Conservation (phyloP, 2,113 vertebrate genomes). For the Telmatochromis bifrenatus region DNA sequence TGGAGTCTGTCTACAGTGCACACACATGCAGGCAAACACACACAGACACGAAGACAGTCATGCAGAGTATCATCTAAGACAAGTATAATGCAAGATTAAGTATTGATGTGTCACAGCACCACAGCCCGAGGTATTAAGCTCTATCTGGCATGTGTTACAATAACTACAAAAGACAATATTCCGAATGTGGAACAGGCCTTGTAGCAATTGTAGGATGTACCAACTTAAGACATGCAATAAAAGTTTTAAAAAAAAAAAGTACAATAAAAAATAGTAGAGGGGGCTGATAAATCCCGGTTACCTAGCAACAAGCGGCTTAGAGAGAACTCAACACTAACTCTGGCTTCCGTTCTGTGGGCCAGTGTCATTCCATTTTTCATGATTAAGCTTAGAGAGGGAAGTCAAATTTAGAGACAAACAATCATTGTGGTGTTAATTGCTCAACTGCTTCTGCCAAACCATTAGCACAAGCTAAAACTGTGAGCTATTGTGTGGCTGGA, state of each 20-base stretch:
- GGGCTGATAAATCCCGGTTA: conserved; percentile 51
- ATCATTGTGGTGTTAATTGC: conserved; percentile 29
- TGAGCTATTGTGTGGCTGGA: conserved; percentile 3
- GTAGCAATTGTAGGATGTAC: neutral
- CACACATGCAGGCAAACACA: neutral
- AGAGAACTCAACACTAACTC: conserved; percentile 40
- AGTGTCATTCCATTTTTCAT: conserved; percentile 54
- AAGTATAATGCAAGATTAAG: conserved; percentile 45
- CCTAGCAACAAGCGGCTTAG: conserved; percentile 64
- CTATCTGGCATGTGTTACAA: conserved; percentile 42
- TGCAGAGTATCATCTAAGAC: conserved; percentile 14
- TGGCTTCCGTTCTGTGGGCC: conserved; percentile 28
- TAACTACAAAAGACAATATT: conserved; percentile 26
- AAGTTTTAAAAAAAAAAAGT: neutral
- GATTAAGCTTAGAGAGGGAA: conserved; percentile 43
- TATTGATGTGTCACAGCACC: conserved; percentile 50
- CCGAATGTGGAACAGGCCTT: conserved; percentile 25
- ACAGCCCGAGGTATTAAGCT: conserved; percentile 22
- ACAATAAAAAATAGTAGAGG: conserved; percentile 12
- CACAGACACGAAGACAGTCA: conserved; percentile 13
- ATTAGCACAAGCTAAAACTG: neutral
- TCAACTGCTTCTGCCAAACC: conserved; percentile 4
- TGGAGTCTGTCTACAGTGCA: neutral
- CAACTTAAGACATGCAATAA: conserved; percentile 33
- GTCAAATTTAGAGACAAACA: conserved; percentile 50